These are phyloP conservation scores for Anniella stebbinsi DNA, from an alignment of 2,797 vertebrate genomes.

Conservation along the genomic window DNA sequence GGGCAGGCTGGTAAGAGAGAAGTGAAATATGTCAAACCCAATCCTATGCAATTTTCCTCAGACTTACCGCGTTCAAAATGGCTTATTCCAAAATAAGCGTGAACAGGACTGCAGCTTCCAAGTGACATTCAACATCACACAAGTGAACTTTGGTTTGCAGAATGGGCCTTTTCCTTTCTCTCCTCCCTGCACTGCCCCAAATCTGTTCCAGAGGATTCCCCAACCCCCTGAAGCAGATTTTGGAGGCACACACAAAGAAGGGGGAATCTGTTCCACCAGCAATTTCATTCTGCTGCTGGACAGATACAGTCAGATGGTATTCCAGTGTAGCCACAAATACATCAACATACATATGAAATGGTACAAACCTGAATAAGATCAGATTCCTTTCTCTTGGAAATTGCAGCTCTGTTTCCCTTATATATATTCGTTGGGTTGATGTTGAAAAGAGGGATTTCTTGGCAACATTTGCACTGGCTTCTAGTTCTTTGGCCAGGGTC, in stretches of 20 bases:
- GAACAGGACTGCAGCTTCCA: not conserved
- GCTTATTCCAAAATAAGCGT: not conserved
- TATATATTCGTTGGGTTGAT: not conserved
- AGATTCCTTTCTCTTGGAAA: constrained; percentile 16
- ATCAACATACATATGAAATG: not conserved
- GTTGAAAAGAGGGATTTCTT: constrained; percentile 27
- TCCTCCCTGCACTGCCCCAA: not conserved
- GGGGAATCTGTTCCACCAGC: not conserved
- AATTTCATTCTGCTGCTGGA: not conserved
- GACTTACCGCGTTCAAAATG: not conserved
- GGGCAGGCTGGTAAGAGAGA: too few relatives aligned
- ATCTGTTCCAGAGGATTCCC: not conserved
- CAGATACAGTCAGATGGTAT: not conserved
- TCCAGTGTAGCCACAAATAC: not conserved
- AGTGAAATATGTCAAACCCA: not conserved
- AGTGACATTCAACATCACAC: not conserved
- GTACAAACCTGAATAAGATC: constrained; percentile 37
- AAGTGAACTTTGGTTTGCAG: not conserved
- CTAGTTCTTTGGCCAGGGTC: constrained; percentile 12
- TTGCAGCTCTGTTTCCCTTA: constrained; percentile 9
- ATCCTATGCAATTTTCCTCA: not conserved
- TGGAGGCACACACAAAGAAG: not conserved
- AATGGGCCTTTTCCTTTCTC: not conserved
- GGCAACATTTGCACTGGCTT: constrained; percentile 41
- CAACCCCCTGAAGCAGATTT: not conserved